phyloP scores from a whole-genome alignment of 2,797 vertebrate species.

The Takifugu rubripes region DNA sequence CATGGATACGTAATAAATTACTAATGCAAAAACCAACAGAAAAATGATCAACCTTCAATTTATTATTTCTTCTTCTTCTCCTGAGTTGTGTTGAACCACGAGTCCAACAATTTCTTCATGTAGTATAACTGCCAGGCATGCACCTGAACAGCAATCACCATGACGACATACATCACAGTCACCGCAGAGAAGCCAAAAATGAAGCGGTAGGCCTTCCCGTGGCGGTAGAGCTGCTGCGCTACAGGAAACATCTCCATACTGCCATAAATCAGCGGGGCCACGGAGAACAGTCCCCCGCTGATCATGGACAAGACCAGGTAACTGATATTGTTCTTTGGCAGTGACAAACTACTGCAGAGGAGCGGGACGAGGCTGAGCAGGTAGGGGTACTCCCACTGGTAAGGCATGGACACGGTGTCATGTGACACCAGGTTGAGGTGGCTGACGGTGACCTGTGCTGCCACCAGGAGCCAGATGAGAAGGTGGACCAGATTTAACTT shows the following conservation, averaged over 20 bases:
- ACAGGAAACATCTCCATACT: constrained; percentile 99
- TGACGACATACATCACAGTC: constrained; percentile 90
- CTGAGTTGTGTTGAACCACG: constrained; percentile 95
- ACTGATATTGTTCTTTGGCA: constrained; percentile 96
- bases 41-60: constrained; percentile 5
- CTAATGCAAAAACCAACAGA: constrained; percentile 22
- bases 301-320: constrained; percentile 98
- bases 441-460: constrained; percentile 84
- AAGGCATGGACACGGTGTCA: constrained; percentile 90
- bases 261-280: constrained; percentile 94
- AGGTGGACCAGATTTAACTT: constrained; percentile 90
- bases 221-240: constrained; percentile 93
- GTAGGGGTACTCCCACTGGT: constrained; percentile 97
- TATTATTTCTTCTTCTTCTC: constrained; percentile 95
- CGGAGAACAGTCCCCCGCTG: constrained; percentile 90
- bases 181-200: constrained; percentile 95
- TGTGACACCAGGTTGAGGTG: constrained; percentile 85
- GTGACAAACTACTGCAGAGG: constrained; percentile 85
- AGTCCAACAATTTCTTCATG: constrained; percentile 97
- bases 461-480: constrained; percentile 87
- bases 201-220: constrained; percentile 95
- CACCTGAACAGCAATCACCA: constrained; percentile 91
- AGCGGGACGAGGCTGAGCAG: constrained; percentile 89
- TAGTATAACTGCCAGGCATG: constrained; percentile 97
- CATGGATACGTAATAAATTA: constrained; percentile 25